Base-by-base conservation (phyloP, 2,797 vertebrate species). In the Cephalopachus bancanus region DNA sequence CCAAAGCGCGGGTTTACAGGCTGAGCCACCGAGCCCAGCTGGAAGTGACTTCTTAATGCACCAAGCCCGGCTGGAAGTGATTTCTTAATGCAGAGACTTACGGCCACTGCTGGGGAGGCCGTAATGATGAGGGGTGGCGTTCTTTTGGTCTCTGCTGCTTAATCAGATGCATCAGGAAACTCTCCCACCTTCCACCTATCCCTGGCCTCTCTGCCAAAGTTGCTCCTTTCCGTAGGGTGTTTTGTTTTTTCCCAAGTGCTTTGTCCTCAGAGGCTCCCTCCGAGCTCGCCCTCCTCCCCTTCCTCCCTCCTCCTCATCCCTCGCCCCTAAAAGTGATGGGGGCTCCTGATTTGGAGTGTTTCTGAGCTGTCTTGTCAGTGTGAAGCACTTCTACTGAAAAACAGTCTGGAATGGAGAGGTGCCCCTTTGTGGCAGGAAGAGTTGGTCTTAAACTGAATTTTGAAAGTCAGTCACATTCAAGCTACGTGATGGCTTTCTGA, bases 151-250 rank as follows among this genome's bases (percentile, higher is more conserved):
- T 74, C 44, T 84, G 1, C 78, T 59, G 22, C 83, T 93, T 95
- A 94, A 92, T 95, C 95, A 94, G 26, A 71, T 83, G 10, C 37
- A 72, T 80, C 76, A 74, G 91, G 92, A 95, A 90, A 85, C 37
- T 62, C 80, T 37, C 26, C 28, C 37, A 65, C 28, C 74, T 69
- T 96, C 83, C 86, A 95, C 72, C 67, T 83, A 7, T 89, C 53
- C 8, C 30, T 71, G 80, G 79, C 80, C 37, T 96, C 94, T 87
- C 67, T 5, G 12, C 85, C 83, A 81, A 92, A 91, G 59, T 84
- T 64, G 55, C 72, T 72, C 92, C 69, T 49, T 76, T 44, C 44
- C 44, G 5, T 44, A 85, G 11, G n/a, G 24, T 59, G 57, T 81
- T 17, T 72, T 84, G 10, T 72, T 83, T 85, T 12, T 59, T 1